phyloP scores from a whole-genome alignment of 1,140 invertebrate species.

The Marisa cornuarietis region DNA sequence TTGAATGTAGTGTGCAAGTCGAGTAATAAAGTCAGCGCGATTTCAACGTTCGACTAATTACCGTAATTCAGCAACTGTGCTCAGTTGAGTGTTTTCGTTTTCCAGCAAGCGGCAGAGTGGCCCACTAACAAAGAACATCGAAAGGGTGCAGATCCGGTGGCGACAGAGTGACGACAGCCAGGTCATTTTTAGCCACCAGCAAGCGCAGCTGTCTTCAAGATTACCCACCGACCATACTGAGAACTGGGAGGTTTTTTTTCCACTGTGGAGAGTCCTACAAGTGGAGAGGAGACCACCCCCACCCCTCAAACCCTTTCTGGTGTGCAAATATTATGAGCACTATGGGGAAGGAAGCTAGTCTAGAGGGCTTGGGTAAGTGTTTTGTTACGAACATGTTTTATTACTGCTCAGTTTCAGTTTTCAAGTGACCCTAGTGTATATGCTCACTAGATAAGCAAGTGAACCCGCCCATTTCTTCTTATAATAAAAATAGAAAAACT shows the following conservation, averaged over 20 bases:
- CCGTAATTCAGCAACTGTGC: background rate
- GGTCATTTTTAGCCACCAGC: conserved; percentile 1
- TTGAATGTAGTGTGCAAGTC: background rate
- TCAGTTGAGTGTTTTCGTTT: background rate
- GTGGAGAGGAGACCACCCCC: conserved; percentile 6
- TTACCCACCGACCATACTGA: background rate
- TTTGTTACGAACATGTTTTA: background rate
- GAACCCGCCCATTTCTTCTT: no score
- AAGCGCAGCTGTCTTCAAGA: conserved; percentile 3
- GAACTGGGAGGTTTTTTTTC: background rate
- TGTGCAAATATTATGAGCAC: conserved; percentile 26
- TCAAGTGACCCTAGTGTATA: no score
- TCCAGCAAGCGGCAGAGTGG: background rate
- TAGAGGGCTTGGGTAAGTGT: conserved; percentile 51
- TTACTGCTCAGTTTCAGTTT: no score
- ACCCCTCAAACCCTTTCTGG: background rate
- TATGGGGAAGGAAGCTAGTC: conserved; percentile 54
- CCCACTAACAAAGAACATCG: background rate
- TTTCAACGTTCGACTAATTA: background rate
- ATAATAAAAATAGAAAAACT: no score
- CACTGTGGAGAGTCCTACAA: conserved; percentile 1
- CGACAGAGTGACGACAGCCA: conserved; percentile 14
- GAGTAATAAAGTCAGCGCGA: background rate
- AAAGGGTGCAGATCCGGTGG: background rate
- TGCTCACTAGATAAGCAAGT: no score